These are phyloP conservation scores for Drosophila tripunctata DNA, from an alignment of 2,888 invertebrate species.

Conservation along the genomic window DNA sequence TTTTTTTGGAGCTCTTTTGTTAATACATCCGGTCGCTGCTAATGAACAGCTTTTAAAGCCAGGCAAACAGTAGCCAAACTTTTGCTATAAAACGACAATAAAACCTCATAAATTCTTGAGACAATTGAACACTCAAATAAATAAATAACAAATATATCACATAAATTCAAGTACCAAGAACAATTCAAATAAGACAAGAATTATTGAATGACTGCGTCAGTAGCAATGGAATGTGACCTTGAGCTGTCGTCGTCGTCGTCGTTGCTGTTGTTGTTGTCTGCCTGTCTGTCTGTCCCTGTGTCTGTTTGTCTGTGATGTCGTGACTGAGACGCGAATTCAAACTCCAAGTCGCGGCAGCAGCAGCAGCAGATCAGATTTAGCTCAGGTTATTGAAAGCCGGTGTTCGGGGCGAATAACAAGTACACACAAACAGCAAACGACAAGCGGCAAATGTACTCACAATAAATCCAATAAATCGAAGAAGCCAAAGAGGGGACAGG, in stretches of 20 bases:
- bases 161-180: conserved; percentile 39
- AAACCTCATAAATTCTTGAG: background rate
- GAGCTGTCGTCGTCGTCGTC: conserved; percentile 62
- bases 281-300: too few relatives aligned
- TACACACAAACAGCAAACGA: conserved; percentile 41
- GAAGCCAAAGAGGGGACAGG: conserved; percentile 38
- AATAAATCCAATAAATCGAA: conserved; percentile 50
- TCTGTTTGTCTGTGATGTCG: conserved; percentile 62
- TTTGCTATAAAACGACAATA: background rate
- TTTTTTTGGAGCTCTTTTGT: too few relatives aligned
- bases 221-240: conserved; percentile 74
- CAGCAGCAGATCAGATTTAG: background rate
- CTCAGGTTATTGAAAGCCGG: background rate
- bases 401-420: conserved; percentile 37
- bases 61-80: conserved; percentile 11
- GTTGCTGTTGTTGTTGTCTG: conserved; percentile 8
- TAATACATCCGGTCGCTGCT: background rate
- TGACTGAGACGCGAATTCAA: conserved; percentile 57
- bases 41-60: background rate
- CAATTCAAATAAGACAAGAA: conserved; percentile 54
- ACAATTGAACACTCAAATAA: conserved; percentile 6
- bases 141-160: conserved; percentile 17
- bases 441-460: conserved; percentile 37
- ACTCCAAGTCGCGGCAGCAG: conserved; percentile 8
- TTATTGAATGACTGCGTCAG: conserved; percentile 73